Conservation (phyloP, 1,140 invertebrate genomes). For the Caenorhabditis remanei region DNA sequence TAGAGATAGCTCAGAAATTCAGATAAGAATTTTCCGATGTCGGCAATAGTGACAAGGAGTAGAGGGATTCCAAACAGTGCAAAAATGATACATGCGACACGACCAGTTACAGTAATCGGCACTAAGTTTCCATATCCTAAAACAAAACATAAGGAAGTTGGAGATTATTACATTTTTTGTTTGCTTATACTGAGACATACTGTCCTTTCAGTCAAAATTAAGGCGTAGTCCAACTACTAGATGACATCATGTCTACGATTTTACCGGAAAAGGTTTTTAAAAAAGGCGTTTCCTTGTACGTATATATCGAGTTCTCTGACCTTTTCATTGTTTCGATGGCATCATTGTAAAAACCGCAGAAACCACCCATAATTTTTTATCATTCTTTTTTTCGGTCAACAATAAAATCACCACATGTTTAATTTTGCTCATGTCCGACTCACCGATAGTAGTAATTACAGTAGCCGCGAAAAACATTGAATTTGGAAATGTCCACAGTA, state of each 20-base stretch:
- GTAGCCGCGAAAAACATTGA: constrained; percentile 78
- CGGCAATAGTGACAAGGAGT: constrained; percentile 80
- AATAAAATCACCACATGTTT: neutral
- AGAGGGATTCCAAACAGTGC: constrained; percentile 80
- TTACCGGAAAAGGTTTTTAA: too few relatives aligned
- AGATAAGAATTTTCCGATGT: constrained; percentile 79
- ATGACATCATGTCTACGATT: too few relatives aligned
- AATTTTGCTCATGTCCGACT: neutral
- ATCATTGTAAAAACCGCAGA: neutral
- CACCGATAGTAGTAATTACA: constrained; percentile 78
- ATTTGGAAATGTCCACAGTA: constrained; percentile 76
- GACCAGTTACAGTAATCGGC: constrained; percentile 79
- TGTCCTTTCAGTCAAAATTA: too few relatives aligned
- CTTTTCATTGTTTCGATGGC: neutral
- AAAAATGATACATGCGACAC: constrained; percentile 80
- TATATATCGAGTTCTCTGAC: too few relatives aligned
- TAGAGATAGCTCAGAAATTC: constrained; percentile 75
- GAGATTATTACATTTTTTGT: neutral
- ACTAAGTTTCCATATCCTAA: constrained; percentile 71
- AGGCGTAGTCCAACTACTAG: too few relatives aligned
- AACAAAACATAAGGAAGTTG: neutral
- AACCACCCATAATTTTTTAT: neutral
- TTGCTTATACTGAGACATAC: too few relatives aligned
- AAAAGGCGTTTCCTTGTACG: too few relatives aligned
- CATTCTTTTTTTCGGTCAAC: neutral